A percentile compares a stretch with the other conserved stretches of the same genome.
Conservation (phyloP, 2,888 invertebrate genomes). For the Atrina japonica region DNA sequence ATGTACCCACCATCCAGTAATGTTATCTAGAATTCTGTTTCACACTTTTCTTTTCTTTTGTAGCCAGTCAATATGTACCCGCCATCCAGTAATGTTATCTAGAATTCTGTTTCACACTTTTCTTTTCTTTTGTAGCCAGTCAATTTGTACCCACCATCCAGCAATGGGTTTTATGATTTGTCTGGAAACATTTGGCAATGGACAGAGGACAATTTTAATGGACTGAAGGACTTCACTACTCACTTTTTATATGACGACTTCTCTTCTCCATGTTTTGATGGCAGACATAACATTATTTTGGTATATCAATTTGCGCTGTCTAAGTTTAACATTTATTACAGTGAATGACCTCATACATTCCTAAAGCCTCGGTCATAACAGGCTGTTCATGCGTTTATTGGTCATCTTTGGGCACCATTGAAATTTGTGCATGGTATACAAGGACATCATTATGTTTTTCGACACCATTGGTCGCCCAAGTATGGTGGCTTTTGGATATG, state of each 20-base stretch:
- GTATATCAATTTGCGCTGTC: slow-evolving; percentile 49
- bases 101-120: background rate
- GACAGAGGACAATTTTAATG: slow-evolving; percentile 79
- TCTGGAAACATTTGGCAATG: slow-evolving; percentile 80
- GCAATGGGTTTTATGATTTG: slow-evolving; percentile 75
- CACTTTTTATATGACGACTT: slow-evolving; percentile 79
- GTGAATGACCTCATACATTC: background rate
- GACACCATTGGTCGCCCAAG: too few species aligned
- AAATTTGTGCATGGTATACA: too few species aligned
- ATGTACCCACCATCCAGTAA: background rate
- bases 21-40: background rate
- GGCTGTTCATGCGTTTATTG: too few species aligned
- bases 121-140: slow-evolving; percentile 73
- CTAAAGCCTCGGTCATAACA: too few species aligned
- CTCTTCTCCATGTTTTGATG: slow-evolving; percentile 78
- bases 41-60: background rate
- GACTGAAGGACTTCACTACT: slow-evolving; percentile 71
- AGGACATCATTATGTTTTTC: too few species aligned
- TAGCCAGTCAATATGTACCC: too few species aligned
- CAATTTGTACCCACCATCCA: slow-evolving; percentile 71
- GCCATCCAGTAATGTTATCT: background rate
- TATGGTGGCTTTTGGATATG: too few species aligned
- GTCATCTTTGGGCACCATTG: too few species aligned
- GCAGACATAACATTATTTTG: slow-evolving; percentile 77
- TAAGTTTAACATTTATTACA: background rate